These are phyloP conservation scores for Orthonychiurus folsomi DNA, from an alignment of 2,888 invertebrate species.

Conservation along the genomic window DNA sequence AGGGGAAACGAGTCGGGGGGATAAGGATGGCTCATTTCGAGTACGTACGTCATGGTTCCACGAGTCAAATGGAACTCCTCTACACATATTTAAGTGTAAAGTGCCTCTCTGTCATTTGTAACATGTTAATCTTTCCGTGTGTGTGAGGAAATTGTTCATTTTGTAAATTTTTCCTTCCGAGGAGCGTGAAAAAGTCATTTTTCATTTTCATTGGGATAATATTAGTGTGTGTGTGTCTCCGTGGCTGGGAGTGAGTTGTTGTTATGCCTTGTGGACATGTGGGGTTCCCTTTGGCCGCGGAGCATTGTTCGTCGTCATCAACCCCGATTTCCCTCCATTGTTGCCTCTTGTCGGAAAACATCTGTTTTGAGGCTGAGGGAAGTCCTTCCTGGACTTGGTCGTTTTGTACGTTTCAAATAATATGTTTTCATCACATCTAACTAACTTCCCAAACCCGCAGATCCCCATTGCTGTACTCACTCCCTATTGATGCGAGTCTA, in stretches of 20 bases:
- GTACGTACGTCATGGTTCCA: no score
- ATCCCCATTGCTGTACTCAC: slow-evolving; percentile 11
- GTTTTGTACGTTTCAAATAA: not conserved
- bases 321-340: not conserved
- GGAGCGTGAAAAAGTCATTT: slow-evolving; percentile 41
- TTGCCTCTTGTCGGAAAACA: no score
- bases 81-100: no score
- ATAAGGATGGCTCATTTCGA: no score
- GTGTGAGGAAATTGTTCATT: slow-evolving; percentile 40
- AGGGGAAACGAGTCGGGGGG: no score
- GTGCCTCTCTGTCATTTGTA: slow-evolving; percentile 18
- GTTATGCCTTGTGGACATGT: not conserved
- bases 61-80: no score
- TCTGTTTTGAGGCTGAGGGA: no score
- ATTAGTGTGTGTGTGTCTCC: not conserved
- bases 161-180: slow-evolving; percentile 40
- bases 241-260: not conserved
- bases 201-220: slow-evolving; percentile 30
- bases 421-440: not conserved
- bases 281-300: not conserved
- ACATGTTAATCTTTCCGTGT: slow-evolving; percentile 35
- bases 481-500: slow-evolving; percentile 30
- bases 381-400: no score
- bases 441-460: no score
- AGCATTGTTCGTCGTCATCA: not conserved